Evolutionary conservation across 2,888 invertebrate genomes (phyloP).

Genomic region (Onthophagus sagittarius): DNA sequence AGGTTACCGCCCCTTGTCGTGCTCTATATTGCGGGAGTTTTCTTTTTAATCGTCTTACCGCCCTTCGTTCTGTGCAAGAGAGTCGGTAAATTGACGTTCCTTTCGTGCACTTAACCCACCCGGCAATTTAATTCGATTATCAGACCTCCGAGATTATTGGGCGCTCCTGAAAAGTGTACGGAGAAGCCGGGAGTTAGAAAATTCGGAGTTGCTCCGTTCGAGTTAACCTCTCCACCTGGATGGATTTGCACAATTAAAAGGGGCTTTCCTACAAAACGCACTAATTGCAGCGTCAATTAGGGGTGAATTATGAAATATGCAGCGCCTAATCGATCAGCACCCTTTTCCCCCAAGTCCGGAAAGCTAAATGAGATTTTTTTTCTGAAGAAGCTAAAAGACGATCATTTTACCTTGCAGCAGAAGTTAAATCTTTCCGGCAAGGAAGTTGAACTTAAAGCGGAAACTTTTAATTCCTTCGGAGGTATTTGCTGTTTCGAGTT

Average conservation of each 20-base stretch:
- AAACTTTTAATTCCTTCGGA: not conserved
- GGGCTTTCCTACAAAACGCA: not conserved
- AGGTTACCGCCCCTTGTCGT: not conserved
- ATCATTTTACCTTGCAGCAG: not conserved
- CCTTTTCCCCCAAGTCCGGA: not conserved
- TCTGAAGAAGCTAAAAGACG: not conserved
- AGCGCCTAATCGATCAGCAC: not conserved
- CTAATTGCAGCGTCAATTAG: not conserved
- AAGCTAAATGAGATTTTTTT: not conserved
- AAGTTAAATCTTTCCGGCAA: not conserved
- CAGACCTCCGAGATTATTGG: conserved; percentile 1
- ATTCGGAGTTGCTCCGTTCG: not conserved
- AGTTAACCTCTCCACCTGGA: not conserved
- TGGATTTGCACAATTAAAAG: not conserved
- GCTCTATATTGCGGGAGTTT: not conserved
- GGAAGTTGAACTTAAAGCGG: not conserved
- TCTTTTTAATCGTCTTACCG: not conserved
- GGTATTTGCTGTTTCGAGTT: not conserved
- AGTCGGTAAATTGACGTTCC: not conserved
- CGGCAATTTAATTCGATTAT: conserved; percentile 11
- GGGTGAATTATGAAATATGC: not conserved
- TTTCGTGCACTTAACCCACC: not conserved
- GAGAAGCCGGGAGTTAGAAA: not conserved
- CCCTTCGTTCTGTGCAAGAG: not conserved
- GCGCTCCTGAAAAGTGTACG: not conserved